Evolutionary conservation across 2,113 vertebrate species (phyloP), one percentile per base, ranked within the genome.

Genomic region (Equus przewalskii): DNA sequence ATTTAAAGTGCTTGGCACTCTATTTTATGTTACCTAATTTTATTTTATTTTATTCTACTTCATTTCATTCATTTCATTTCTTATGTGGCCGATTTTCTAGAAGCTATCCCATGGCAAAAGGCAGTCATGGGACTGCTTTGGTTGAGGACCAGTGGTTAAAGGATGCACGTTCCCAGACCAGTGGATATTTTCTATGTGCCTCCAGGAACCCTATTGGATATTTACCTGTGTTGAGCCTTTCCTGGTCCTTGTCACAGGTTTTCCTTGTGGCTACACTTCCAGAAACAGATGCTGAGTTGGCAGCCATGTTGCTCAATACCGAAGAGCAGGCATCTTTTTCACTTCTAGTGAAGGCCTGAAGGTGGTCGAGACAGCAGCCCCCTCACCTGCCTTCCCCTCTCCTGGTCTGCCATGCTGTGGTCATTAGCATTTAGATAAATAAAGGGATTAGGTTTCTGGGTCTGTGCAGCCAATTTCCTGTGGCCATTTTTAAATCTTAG

Each of bases 401-500:
- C 49, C 56, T 70, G 92, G 83, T 94, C 94, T 96, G 56, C 95
- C 97, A 51, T 76, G 24, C 80, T 56, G 30, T 16, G 10, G 58
- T 51, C 83, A 96, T 79, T 97, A 64, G 51, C 65, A 60, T 87
- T 93, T 92, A 96, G 96, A 96, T 98, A 97, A 96, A 96, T 87
- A 95, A 92, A 96, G 44, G 19, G 95, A 98, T 97, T 94, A 96
- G 70, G 13, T 75, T 95, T 85, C 98, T 97, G 95, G n/a, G 65
- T 69, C 95, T 73, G 88, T 91, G 94, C 67, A 97, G 65, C 88
- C n/a, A 97, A 89, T 98, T 98, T 98, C 94, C 85, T 97, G 49
- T 95, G 97, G 91, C 95, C 90, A 76, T 97, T 98, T 98, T 49
- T 91, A 98, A 96, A 89, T 51, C 76, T 81, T 54, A 60, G 51